Evolutionary conservation across 2,113 vertebrate species (phyloP), one percentile per base, ranked within the genome.

Genomic region (Prinia subflava): DNA sequence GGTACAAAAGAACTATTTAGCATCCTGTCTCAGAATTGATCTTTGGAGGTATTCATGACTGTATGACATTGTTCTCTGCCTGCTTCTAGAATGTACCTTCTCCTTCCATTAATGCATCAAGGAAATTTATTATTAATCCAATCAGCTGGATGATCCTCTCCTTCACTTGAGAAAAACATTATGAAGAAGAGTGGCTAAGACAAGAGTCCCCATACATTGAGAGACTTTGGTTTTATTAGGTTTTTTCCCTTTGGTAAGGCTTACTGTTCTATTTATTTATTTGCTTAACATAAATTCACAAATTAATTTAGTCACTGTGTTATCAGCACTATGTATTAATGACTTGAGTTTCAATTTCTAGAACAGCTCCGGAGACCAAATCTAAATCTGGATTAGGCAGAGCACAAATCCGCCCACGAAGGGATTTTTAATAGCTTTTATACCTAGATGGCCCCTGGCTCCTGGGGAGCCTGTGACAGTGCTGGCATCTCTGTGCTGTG

Each of bases 1-100:
- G 93, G 96, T 50, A 39, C 42, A 75, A 84, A 75, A 3, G 47
- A 65, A n/a, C 33, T 78, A 19, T 33, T 81, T 75, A 81, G 11
- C 44, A 55, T 33, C 76, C 92, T 94, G 90, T 97, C 93, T 97
- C 94, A 98, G 98, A 98, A 98, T 94, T 95, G 96, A 98, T 97
- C 98, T 98, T 98, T 97, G 98, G 98, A 98, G 96, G 96, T 95
- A 97, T 97, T 97, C 96, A 95, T 78, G 85, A 96, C 86, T 71
- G 65, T 75, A 97, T 93, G 87, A 97, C 88, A 63, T 96, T 96
- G 97, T 96, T 97, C 92, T 97, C 92, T 95, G 92, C 81, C 96
- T 98, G 96, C 92, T 96, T 90, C 90, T 94, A 92, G 79, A 87
- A 91, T 57, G 73, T 98, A 98, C 93, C 39, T 88, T 98, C 98